Base-by-base conservation (phyloP, 2,113 vertebrate species). In the Pipra filicauda region DNA sequence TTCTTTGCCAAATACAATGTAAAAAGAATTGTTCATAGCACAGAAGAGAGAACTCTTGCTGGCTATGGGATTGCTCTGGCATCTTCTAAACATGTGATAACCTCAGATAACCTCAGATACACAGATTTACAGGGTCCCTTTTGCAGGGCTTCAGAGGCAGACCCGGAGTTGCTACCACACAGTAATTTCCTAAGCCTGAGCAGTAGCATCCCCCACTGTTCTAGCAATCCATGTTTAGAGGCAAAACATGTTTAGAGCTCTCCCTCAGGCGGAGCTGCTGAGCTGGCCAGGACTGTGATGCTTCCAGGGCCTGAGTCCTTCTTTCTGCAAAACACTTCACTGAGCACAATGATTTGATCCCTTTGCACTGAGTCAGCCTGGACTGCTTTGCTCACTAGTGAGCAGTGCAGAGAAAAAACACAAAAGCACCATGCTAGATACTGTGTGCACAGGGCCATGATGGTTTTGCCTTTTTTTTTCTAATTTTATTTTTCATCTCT, bases 211-310 rank as follows among this genome's bases (percentile, higher is more conserved):
- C n/a, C 49, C 62, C 67, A 33, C 88, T 65, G 44, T 58, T 35
- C 73, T 39, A 69, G 69, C 46, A 88, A 59, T 8, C 37, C n/a
- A 54, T 8, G 23, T 37, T 77, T 17, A 26, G 44, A 75, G n/a
- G n/a, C 21, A 79, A 70, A 79, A 37, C 17, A 12, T n/a, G n/a
- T n/a, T n/a, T n/a, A n/a, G n/a, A n/a, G n/a, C 3, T 0, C 2
- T 64, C 19, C 37, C 12, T 41, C 4, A 0, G 21, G 37, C 37
- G 74, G 43, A 57, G 35, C 10, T 1, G 1, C 28, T 0, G 4
- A 48, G 41, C 31, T 10, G 11, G 11, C 19, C 1, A 8, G 33
- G 35, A 33, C 33, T 15, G 5, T 0, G 5, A 26, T 33, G 30
- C 61, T 64, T 22, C 39, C 44, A 70, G 55, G 17, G 27, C 16